Conservation (phyloP, 2,113 vertebrate species). For the Indri indri region DNA sequence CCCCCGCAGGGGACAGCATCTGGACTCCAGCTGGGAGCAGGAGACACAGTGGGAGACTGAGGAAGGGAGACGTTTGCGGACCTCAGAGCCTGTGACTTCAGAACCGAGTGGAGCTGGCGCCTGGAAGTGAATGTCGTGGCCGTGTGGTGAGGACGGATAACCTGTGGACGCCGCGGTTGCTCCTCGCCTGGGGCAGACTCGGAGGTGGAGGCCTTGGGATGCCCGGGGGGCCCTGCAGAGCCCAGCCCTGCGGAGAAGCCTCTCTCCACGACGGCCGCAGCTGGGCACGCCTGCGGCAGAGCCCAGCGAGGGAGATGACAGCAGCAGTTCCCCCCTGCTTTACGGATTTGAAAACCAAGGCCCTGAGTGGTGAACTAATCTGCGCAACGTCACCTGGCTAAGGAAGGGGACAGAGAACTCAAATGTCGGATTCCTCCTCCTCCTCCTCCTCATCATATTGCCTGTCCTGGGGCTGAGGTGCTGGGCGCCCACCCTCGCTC, state of each 20-base stretch:
- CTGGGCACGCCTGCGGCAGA: neutral
- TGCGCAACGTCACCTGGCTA: neutral
- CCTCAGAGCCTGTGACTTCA: neutral
- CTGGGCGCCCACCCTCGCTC: neutral
- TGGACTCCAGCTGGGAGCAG: rapidly evolving
- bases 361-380: rapidly evolving
- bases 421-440: neutral
- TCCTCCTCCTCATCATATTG: rapidly evolving
- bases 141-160: rapidly evolving
- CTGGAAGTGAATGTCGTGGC: neutral
- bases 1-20: neutral
- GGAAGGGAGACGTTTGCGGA: neutral
- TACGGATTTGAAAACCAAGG: neutral
- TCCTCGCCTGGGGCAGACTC: neutral
- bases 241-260: neutral
- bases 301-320: neutral
- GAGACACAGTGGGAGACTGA: neutral
- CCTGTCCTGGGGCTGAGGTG: too few species aligned
- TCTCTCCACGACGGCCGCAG: neutral
- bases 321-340: neutral
- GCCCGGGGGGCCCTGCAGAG: neutral
- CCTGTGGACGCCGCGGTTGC: rapidly evolving
- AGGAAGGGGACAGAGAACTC: rapidly evolving
- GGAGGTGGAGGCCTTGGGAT: rapidly evolving
- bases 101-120: neutral